These are phyloP conservation scores for Automeris io DNA, from an alignment of 2,888 invertebrate species.

Conservation along the genomic window DNA sequence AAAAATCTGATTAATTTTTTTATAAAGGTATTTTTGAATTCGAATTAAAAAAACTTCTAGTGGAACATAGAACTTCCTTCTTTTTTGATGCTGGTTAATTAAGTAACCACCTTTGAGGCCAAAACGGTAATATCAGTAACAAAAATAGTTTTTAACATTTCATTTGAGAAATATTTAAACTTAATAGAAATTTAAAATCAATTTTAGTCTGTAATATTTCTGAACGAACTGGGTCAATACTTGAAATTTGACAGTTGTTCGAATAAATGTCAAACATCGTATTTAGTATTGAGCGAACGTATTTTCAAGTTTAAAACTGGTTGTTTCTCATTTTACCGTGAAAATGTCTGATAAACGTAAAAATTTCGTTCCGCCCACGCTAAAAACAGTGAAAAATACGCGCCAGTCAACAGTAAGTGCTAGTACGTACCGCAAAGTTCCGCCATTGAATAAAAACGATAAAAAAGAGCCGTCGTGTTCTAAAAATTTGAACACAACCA, in stretches of 20 bases:
- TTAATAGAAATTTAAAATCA: no score
- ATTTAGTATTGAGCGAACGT: no score
- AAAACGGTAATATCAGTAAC: no score
- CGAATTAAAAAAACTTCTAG: no score
- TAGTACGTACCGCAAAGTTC: conserved; percentile 27
- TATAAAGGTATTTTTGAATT: no score
- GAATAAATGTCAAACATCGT: conserved; percentile 40
- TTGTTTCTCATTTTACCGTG: background rate
- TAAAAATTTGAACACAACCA: conserved; percentile 24
- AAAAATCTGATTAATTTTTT: no score
- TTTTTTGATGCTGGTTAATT: no score
- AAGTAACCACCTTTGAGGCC: no score
- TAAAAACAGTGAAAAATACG: conserved; percentile 33
- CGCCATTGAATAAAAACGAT: conserved; percentile 22
- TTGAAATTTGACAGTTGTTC: conserved; percentile 48
- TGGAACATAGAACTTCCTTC: no score
- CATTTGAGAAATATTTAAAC: no score
- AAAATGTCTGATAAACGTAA: conserved; percentile 52
- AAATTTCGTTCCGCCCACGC: conserved; percentile 28
- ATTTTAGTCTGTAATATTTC: no score
- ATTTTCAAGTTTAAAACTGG: conserved; percentile 9
- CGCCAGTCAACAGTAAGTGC: conserved; percentile 33
- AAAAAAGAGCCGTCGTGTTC: conserved; percentile 15
- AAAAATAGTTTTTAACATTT: no score
- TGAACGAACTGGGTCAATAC: conserved; percentile 28